Evolutionary conservation across 2,888 invertebrate genomes (phyloP), one percentile per base, ranked within the genome.

Genomic region (Caenorhabditis sp.): DNA sequence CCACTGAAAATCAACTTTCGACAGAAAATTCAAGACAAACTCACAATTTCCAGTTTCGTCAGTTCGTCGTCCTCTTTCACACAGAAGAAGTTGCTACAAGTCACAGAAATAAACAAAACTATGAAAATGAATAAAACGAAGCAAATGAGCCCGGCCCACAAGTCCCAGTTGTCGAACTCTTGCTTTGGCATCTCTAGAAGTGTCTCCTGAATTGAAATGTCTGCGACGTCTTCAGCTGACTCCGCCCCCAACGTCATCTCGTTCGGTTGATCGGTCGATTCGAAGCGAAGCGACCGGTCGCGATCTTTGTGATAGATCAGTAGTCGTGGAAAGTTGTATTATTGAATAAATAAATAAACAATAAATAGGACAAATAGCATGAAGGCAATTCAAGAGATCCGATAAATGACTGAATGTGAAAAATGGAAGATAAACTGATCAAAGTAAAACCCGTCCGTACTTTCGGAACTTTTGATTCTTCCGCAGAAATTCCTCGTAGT

Each of bases 11-110:
- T 40, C 13, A 40, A 13, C 13, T 40, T 2, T 40, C 13, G 6
- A 13, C 13, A 32, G 32, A 9, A 32, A 4, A 11, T 40, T 40
- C 40, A 40, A 5, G 6, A 13, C 2, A 67, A 76, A 77, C 68
- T 55, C 47, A 79, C 78, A 55, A 79, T 67, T 71, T 79, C 78
- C 67, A 79, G 51, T 61, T 70, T 79, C 9, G 78, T 79, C 51
- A 79, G 20, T 22, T 79, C 78, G 47, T 79, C 71, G 35, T 79
- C 70, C 4, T 79, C 70, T 15, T 26, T 28, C 9, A 71, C 51
- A 35, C 20, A 70, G 22, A 44, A 79, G 20, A 40, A 79, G 18
- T 65, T 79, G 18, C 70, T 51, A 24, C 71, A 79, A 37, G 62
- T 70, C 22, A 26, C 44, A 22, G 78, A 71, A 28, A 44, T 53